Evolutionary conservation across 2,113 vertebrate genomes (phyloP).

Genomic region (Scopus umbretta): DNA sequence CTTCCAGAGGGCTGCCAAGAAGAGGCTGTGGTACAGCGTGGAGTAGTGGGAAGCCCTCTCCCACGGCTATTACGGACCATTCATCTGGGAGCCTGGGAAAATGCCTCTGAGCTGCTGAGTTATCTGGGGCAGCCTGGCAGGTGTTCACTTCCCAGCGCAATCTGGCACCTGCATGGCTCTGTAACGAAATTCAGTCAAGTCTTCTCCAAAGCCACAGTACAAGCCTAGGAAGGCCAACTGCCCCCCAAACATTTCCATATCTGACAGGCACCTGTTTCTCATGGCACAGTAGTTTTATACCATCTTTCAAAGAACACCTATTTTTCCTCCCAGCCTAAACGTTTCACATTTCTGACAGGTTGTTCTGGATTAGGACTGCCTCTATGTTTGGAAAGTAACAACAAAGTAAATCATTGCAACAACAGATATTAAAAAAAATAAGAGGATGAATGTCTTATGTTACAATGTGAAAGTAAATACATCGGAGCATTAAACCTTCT

Average conservation of each 20-base stretch:
- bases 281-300: background rate
- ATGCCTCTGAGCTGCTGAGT: constrained; percentile 77
- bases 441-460: background rate
- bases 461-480: background rate
- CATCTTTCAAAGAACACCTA: background rate
- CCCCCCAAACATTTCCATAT: background rate
- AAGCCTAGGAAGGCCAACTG: background rate
- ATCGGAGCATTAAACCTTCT: background rate
- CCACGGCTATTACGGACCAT: constrained; percentile 80
- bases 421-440: background rate
- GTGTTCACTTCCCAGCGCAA: constrained; percentile 73
- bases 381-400: background rate
- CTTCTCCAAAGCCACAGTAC: constrained; percentile 37
- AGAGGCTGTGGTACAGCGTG: constrained; percentile 72
- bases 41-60: constrained; percentile 81
- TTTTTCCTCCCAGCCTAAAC: background rate
- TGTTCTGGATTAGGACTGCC: background rate
- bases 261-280: background rate
- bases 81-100: constrained; percentile 86
- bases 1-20: constrained; percentile 78
- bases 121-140: constrained; percentile 79
- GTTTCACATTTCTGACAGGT: background rate
- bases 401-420: background rate
- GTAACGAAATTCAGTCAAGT: background rate
- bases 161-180: constrained; percentile 41